Evolutionary conservation across 2,888 invertebrate species (phyloP).

Genomic region (Lissocephala sabroskyi): DNA sequence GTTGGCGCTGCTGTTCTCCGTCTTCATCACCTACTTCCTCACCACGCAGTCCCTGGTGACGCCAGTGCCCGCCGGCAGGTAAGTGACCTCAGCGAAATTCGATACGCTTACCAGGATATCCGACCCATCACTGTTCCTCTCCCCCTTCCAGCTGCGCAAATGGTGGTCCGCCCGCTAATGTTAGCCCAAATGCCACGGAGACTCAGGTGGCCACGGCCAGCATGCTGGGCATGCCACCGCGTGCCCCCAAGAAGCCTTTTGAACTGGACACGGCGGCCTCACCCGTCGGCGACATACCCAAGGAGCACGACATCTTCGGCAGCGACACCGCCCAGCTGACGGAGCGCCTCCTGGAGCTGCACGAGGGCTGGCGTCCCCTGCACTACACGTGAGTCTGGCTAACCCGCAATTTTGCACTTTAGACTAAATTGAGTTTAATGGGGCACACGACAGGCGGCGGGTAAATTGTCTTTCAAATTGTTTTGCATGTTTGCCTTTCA

Average conservation of each 20-base stretch:
- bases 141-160: conserved; percentile 47
- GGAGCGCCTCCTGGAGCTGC: conserved; percentile 63
- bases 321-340: conserved; percentile 44
- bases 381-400: conserved; percentile 68
- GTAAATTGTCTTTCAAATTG: conserved; percentile 16
- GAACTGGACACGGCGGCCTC: conserved; percentile 13
- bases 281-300: conserved; percentile 61
- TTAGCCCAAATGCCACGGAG: conserved; percentile 30
- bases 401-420: conserved; percentile 28
- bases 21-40: conserved; percentile 69
- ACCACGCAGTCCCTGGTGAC: conserved; percentile 47
- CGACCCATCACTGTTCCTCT: conserved; percentile 9
- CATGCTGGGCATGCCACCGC: conserved; percentile 41
- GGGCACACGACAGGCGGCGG: conserved; percentile 4
- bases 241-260: conserved; percentile 5
- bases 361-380: conserved; percentile 70
- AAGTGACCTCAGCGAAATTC: conserved; percentile 30
- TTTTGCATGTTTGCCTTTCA: conserved; percentile 41
- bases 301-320: conserved; percentile 44
- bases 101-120: too few species aligned
- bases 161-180: conserved; percentile 21
- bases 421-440: conserved; percentile 36
- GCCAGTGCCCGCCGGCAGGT: conserved; percentile 45
- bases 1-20: conserved; percentile 63
- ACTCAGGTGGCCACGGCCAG: conserved; percentile 46